Percentiles rank a stretch among this genome's conserved stretches.
phyloP scores from a whole-genome alignment of 2,113 vertebrate genomes.

The Thamnophis sirtalis region DNA sequence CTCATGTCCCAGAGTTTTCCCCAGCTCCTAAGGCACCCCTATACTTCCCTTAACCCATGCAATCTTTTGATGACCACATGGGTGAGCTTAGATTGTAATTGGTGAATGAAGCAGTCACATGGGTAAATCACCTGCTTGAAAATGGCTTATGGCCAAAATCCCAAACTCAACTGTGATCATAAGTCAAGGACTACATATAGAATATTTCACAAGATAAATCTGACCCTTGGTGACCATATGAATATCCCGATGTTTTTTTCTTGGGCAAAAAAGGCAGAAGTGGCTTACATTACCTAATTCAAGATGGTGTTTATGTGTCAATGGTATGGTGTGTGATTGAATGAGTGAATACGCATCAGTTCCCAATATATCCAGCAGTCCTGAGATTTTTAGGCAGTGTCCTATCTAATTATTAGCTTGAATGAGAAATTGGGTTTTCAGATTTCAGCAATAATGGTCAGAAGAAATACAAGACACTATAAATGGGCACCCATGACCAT shows the following conservation, averaged over 20 bases:
- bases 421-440: neutral
- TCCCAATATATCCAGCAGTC: neutral
- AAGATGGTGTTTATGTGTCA: neutral
- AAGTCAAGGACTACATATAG: neutral
- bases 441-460: neutral
- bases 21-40: neutral
- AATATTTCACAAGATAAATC: neutral
- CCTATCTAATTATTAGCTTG: neutral
- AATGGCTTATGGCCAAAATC: neutral
- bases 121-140: neutral
- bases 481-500: neutral
- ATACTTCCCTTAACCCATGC: neutral
- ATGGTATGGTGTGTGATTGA: neutral
- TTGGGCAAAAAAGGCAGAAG: neutral
- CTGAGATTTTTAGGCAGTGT: neutral
- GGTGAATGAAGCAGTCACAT: neutral
- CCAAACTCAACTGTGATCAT: neutral
- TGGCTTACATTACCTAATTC: neutral
- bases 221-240: neutral
- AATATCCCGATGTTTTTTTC: neutral
- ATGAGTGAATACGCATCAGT: neutral
- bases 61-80: neutral
- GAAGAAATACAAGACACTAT: neutral
- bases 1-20: neutral
- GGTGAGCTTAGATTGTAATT: neutral